Evolutionary conservation across 2,113 vertebrate species (phyloP).

Genomic region (Nesogale talazaci): DNA sequence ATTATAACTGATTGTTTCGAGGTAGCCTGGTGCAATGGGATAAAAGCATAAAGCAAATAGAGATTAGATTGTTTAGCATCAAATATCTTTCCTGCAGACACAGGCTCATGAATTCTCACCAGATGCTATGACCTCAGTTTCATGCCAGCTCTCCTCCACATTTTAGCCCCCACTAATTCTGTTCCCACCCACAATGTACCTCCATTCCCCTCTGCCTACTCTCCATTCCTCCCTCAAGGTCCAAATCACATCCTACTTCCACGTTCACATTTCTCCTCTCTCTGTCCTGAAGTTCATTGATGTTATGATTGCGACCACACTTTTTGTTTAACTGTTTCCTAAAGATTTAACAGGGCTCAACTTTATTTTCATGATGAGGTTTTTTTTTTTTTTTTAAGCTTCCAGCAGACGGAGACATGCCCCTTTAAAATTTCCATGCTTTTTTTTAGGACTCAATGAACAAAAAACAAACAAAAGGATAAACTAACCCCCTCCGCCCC

Average conservation of each 20-base stretch:
- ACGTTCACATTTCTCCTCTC: conserved; percentile 12
- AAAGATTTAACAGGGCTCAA: conserved; percentile 32
- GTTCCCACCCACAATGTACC: conserved; percentile 61
- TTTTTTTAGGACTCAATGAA: neutral
- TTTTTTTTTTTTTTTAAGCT: neutral
- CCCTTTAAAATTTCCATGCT: conserved; percentile 6
- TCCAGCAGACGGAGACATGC: neutral
- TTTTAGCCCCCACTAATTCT: conserved; percentile 55
- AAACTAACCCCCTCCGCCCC: no score
- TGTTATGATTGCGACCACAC: neutral
- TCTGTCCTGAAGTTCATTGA: neutral
- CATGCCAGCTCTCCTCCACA: conserved; percentile 52
- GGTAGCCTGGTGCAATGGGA: neutral
- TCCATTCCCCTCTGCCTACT: conserved; percentile 41
- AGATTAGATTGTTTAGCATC: neutral
- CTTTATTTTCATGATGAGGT: conserved; percentile 18
- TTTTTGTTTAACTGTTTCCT: conserved; percentile 27
- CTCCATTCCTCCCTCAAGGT: neutral
- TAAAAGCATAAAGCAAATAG: conserved; percentile 35
- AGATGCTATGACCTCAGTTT: conserved; percentile 62
- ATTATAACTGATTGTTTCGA: neutral
- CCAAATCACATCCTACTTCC: conserved; percentile 28
- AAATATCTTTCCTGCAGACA: conserved; percentile 2
- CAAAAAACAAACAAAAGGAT: no score
- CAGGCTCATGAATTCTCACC: conserved; percentile 47